Percentiles rank a stretch among this genome's conserved stretches.
phyloP scores from a whole-genome alignment of 2,797 vertebrate genomes.

The Synanceia verrucosa region DNA sequence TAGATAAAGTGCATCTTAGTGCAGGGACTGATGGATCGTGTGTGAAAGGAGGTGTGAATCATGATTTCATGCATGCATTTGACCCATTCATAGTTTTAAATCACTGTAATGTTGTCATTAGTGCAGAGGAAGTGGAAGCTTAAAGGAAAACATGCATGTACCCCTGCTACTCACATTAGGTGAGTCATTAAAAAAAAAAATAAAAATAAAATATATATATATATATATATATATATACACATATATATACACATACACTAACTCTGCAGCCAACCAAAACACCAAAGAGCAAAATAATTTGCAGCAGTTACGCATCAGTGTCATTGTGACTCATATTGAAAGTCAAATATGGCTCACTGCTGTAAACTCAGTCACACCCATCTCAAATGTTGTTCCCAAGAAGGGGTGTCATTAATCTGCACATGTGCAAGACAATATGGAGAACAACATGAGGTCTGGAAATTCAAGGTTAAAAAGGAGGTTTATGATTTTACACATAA shows the following conservation, averaged over 20 bases:
- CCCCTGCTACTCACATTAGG: too few relatives aligned
- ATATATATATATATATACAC: too few relatives aligned
- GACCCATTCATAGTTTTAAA: neutral
- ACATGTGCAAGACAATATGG: neutral
- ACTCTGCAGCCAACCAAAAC: neutral
- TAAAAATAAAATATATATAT: too few relatives aligned
- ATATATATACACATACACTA: too few relatives aligned
- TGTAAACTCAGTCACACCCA: neutral
- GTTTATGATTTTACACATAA: too few relatives aligned
- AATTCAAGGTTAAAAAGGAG: neutral
- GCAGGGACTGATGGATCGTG: too few relatives aligned
- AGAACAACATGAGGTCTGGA: neutral
- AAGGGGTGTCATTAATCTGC: neutral
- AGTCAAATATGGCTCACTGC: neutral
- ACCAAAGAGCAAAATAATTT: neutral
- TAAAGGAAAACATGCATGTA: too few relatives aligned
- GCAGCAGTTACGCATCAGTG: slow-evolving; percentile 11
- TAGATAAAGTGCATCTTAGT: too few relatives aligned
- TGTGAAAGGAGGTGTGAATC: too few relatives aligned
- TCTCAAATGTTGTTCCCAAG: neutral
- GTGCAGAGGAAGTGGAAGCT: too few relatives aligned
- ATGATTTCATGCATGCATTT: too few relatives aligned
- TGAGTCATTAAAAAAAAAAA: too few relatives aligned
- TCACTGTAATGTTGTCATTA: neutral
- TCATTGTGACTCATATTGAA: slow-evolving; percentile 30